These are phyloP conservation scores for Cephus pygmeus DNA, from an alignment of 2,888 invertebrate genomes.

Conservation along the genomic window DNA sequence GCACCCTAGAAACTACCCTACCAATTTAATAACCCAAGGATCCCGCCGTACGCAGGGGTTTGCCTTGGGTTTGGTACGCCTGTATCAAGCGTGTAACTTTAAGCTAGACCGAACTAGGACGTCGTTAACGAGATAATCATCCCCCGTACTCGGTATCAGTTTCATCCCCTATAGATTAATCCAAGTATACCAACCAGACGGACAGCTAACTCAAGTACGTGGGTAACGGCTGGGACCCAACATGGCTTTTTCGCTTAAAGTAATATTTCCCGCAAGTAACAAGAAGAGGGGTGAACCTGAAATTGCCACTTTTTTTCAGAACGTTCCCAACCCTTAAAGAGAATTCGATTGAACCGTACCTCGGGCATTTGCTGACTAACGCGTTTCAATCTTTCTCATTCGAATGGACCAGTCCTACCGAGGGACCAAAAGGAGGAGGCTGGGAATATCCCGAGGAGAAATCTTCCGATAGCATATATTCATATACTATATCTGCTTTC, in stretches of 20 bases:
- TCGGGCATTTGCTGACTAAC: background rate
- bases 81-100: background rate
- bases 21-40: background rate
- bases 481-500: too few species aligned
- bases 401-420: background rate
- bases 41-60: background rate
- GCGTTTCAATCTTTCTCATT: background rate
- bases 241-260: background rate
- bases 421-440: background rate
- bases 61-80: background rate
- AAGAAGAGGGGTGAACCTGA: too few species aligned
- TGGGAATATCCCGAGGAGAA: background rate
- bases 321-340: background rate
- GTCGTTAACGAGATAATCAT: constrained; percentile 6
- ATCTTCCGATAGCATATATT: background rate
- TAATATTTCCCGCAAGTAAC: background rate
- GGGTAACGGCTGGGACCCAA: background rate
- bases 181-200: background rate
- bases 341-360: background rate
- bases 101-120: constrained; percentile 3
- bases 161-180: background rate
- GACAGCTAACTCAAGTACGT: background rate
- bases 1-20: background rate
- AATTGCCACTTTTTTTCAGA: background rate
- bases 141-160: constrained; percentile 1